Evolutionary conservation across 2,113 vertebrate species (phyloP).

Genomic region (Urocitellus parryii): DNA sequence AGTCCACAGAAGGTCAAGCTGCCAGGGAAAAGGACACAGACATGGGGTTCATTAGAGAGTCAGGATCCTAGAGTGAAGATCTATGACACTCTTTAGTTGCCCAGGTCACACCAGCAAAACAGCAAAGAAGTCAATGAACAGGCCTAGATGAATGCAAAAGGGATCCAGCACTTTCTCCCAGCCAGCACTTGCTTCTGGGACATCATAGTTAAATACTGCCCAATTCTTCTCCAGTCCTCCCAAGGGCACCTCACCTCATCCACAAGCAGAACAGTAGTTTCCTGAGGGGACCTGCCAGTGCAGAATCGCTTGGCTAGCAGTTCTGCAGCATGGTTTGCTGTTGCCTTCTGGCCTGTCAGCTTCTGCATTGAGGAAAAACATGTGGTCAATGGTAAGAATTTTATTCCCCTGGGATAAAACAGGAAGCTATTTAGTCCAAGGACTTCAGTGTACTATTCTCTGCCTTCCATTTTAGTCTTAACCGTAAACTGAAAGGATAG

Average conservation of each 20-base stretch:
- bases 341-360: slow-evolving; percentile 95
- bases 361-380: slow-evolving; percentile 87
- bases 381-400: background rate
- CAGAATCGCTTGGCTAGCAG: slow-evolving; percentile 93
- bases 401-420: background rate
- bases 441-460: background rate
- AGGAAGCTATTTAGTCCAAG: slow-evolving; percentile 11
- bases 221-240: background rate
- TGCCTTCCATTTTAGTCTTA: background rate
- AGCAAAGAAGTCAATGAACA: background rate
- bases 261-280: slow-evolving; percentile 94
- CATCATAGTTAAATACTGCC: no score
- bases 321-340: slow-evolving; percentile 92
- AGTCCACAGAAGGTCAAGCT: slow-evolving; percentile 98
- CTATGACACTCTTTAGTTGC: background rate
- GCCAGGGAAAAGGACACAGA: background rate
- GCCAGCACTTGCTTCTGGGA: background rate
- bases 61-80: background rate
- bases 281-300: slow-evolving; percentile 89
- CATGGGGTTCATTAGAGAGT: background rate
- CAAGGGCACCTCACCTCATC: slow-evolving; percentile 90
- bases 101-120: background rate
- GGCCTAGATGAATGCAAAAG: background rate
- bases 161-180: background rate
- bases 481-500: background rate